Conservation (phyloP, 1,140 invertebrate species). For the Diachasmimorpha longicaudata region DNA sequence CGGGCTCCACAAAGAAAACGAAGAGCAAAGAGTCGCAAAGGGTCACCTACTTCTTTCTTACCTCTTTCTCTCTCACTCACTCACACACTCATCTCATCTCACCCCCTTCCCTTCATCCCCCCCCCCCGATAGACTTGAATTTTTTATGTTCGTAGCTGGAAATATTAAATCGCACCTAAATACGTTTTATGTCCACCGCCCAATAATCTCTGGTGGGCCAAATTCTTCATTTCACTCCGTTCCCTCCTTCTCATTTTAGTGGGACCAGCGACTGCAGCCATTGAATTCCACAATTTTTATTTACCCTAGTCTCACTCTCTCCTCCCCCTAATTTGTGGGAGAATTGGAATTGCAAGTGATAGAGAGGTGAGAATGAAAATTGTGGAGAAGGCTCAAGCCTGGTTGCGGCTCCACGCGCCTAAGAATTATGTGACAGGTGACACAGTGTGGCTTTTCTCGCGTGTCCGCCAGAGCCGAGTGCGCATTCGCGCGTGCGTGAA, state of each 20-base stretch:
- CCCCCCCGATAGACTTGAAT: constrained; percentile 37
- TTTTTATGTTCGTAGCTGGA: constrained; percentile 55
- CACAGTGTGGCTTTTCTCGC: constrained; percentile 22
- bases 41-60: constrained; percentile 15
- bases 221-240: constrained; percentile 28
- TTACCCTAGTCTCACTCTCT: neutral
- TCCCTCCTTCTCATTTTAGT: constrained; percentile 2
- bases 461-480: constrained; percentile 7
- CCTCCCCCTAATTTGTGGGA: constrained; percentile 16
- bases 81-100: neutral
- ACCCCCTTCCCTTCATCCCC: too few relatives aligned
- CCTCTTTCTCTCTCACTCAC: neutral
- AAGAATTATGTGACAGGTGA: constrained; percentile 36
- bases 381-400: neutral
- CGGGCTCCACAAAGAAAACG: constrained; percentile 3
- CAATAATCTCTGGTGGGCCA: constrained; percentile 47
- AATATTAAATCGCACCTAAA: constrained; percentile 59
- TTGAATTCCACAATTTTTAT: constrained; percentile 7
- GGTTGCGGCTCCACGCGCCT: neutral
- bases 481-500: neutral
- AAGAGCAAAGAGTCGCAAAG: constrained; percentile 10
- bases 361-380: neutral
- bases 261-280: constrained; percentile 14
- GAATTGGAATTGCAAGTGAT: neutral
- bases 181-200: constrained; percentile 52